Evolutionary conservation across 2,797 vertebrate genomes (phyloP), one percentile per base, ranked within the genome.

Genomic region (Menidia menidia): DNA sequence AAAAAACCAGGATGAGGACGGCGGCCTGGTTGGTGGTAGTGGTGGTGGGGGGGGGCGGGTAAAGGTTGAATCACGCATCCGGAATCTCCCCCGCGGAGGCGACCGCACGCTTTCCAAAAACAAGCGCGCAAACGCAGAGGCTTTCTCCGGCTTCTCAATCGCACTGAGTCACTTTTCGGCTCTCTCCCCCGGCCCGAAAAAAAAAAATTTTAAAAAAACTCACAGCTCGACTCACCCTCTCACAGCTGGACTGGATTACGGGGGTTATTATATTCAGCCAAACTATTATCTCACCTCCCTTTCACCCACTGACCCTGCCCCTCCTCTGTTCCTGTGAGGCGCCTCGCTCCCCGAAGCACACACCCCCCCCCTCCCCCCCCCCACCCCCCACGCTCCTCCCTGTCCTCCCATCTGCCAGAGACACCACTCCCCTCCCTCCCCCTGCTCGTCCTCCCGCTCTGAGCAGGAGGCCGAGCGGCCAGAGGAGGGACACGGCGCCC

Each of bases 221-320:
- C 73, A n/a, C 43, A 10, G 4, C 71, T 80, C 75, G 2, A 73
- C 81, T 80, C 86, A 61, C 83, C 76, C 70, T 83, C 50, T 42
- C 69, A 67, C 92, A 93, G 92, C 92, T 92, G 93, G 88, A 84
- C 82, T 87, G 81, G 81, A 92, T 93, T 92, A 92, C 80, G 67
- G 65, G 25, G 81, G 62, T 86, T 86, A 83, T 90, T 89, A 86
- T 87, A 89, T 83, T 75, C 72, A 41, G 89, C 92, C 92, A 90
- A 93, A 89, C 81, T 89, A 92, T 93, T 93, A 92, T 91, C 91
- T 92, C 91, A 92, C 90, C 90, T 91, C 86, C 82, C 85, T 25
- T 83, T 89, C 84, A 92, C 89, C 89, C 83, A 58, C 75, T 89
- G 90, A 91, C 89, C 90, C 89, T 65, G 81, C 81, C 89, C 90